Percentiles rank a stretch among this genome's conserved stretches.
These are phyloP conservation scores for Xenus cinereus DNA, from an alignment of 2,113 vertebrate species.

Conservation along the genomic window DNA sequence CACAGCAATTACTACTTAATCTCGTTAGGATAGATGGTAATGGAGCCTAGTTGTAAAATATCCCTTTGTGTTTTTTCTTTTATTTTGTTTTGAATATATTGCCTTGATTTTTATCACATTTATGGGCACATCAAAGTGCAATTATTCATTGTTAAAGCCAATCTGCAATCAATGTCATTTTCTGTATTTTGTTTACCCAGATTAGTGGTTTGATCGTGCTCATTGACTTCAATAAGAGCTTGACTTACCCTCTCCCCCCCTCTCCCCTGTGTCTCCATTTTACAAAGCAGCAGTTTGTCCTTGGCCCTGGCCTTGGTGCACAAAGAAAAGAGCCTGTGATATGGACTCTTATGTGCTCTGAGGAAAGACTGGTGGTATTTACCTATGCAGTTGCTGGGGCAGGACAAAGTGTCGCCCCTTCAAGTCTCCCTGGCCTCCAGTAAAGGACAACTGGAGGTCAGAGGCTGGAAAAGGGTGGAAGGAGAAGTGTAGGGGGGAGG, in stretches of 20 bases:
- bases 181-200: constrained; percentile 65
- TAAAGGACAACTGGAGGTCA: neutral
- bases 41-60: constrained; percentile 78
- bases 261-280: neutral
- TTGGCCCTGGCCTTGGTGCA: constrained; percentile 27
- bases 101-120: constrained; percentile 76
- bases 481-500: neutral
- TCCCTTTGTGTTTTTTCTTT: constrained; percentile 73
- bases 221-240: constrained; percentile 40
- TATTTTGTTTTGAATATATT: constrained; percentile 75
- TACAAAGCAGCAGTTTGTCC: constrained; percentile 23
- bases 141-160: constrained; percentile 78
- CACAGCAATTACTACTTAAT: constrained; percentile 78
- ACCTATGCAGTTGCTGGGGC: neutral
- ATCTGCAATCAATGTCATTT: constrained; percentile 76
- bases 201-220: constrained; percentile 53
- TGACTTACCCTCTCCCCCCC: neutral
- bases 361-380: neutral
- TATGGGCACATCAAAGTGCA: constrained; percentile 73
- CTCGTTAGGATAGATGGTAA: constrained; percentile 73
- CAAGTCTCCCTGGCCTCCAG: neutral
- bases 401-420: neutral
- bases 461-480: neutral
- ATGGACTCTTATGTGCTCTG: neutral
- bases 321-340: neutral